These are phyloP conservation scores for Gnathonemus echidnorhynchus DNA, from an alignment of 2,113 vertebrate genomes.

Conservation along the genomic window DNA sequence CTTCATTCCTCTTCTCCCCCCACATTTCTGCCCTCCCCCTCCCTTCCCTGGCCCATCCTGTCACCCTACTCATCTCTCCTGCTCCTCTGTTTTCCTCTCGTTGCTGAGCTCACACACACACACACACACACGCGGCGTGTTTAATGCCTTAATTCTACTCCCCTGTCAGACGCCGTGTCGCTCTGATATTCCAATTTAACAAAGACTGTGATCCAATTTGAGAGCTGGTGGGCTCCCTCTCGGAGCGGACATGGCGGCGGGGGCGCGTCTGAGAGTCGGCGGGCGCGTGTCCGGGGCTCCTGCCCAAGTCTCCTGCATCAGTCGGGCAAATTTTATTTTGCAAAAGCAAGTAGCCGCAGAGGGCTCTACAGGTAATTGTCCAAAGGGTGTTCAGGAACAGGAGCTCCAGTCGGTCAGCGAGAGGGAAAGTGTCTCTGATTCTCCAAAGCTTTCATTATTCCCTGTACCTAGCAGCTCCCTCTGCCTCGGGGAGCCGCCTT, in stretches of 20 bases:
- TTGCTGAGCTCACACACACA: background rate
- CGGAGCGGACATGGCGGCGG: background rate
- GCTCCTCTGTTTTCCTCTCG: background rate
- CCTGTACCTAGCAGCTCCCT: background rate
- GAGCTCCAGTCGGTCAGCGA: background rate
- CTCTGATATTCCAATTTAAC: slow-evolving; percentile 62
- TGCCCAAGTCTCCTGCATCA: background rate
- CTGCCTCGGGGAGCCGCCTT: background rate
- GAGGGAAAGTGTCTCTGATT: background rate
- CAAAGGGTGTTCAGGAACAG: background rate
- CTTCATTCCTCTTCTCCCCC: background rate
- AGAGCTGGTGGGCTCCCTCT: slow-evolving; percentile 48
- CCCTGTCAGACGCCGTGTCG: slow-evolving; percentile 53
- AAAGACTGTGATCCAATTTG: slow-evolving; percentile 61
- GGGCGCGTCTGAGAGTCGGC: background rate
- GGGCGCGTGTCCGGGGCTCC: background rate
- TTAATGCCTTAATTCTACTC: slow-evolving; percentile 62
- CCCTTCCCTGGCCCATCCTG: background rate
- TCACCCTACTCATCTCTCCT: background rate
- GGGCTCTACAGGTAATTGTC: background rate
- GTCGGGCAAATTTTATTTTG: background rate
- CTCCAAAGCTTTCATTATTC: background rate
- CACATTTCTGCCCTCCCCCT: background rate
- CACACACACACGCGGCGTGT: slow-evolving; percentile 49
- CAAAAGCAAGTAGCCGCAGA: background rate